Percentiles rank a stretch among this genome's conserved stretches.
Conservation (phyloP, 1,140 invertebrate genomes). For the Bilobella aurantiaca region DNA sequence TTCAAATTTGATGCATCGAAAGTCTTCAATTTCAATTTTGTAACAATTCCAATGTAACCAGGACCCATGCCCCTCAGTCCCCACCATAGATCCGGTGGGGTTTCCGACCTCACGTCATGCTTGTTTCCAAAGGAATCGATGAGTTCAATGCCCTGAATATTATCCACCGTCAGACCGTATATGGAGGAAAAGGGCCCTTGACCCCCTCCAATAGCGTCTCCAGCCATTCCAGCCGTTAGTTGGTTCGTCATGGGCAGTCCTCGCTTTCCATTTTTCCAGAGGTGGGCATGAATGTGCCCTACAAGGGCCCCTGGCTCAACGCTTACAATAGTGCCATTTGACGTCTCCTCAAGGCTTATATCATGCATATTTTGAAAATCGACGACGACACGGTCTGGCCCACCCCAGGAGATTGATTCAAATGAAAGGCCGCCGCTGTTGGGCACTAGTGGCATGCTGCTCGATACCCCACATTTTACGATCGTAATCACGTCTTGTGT, state of each 20-base stretch:
- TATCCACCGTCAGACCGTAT: background rate
- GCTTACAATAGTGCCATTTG: background rate
- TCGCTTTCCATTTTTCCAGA: background rate
- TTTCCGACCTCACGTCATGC: background rate
- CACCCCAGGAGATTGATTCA: background rate
- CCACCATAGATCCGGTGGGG: background rate
- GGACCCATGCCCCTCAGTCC: background rate
- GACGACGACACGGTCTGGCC: background rate
- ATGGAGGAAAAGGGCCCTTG: background rate
- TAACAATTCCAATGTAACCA: conserved; percentile 9
- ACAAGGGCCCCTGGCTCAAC: conserved; percentile 5
- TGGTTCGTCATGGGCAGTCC: background rate
- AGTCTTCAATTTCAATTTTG: background rate
- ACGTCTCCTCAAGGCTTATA: background rate
- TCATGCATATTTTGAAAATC: background rate
- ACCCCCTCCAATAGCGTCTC: conserved; percentile 1
- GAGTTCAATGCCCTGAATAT: background rate
- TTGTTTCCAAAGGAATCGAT: background rate
- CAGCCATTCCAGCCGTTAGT: background rate
- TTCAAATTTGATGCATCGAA: background rate
- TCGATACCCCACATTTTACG: background rate
- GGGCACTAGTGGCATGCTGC: background rate
- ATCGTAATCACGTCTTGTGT: background rate
- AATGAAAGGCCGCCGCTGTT: conserved; percentile 6
- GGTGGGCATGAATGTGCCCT: background rate